Base-by-base conservation (phyloP, 2,797 vertebrate species). In the Hemitrygon akajei region DNA sequence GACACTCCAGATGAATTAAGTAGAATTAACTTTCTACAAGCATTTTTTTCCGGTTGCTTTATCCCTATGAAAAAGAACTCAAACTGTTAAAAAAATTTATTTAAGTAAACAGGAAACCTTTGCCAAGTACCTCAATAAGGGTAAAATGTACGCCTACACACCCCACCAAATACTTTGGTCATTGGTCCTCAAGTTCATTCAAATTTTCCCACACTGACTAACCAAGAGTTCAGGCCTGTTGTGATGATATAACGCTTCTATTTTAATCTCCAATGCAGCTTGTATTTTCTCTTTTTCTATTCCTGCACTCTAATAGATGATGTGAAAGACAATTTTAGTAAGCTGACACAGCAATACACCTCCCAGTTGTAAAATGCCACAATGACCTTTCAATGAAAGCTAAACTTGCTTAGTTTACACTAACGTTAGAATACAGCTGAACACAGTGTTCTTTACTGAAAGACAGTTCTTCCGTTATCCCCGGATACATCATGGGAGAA, bases 401-500 rank as follows among this genome's bases (percentile, higher is more conserved):
- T 12, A 7, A 27, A 58, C 6, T 60, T 86, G 71, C 20, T 73
- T n/a, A 73, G 3, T 73, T 86, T 71, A 71, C n/a, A 91, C 66
- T 27, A 66, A 91, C 37, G 34, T 91, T 71, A 37, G 66, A 91
- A 37, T 20, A 71, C n/a, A 25, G 89, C 60, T 37, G 82, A n/a
- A 91, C 71, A 40, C n/a, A 71, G 30, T 47, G 47, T 66, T 9
- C 9, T 14, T 69, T 71, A 73, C 9, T 71, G 34, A 91, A 91
- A 47, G 66, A 22, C 4, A 9, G 69, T 91, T 9, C 20, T 73
- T 91, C 18, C 47, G 91, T 92, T 92, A 75, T 75, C 66, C 71
- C 91, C 76, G 71, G 91, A 93, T n/a, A 14, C 27, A 93, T 76
- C 37, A 93, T 58, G n/a, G 91, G 47, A 92, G 27, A 93, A 58